Evolutionary conservation across 2,888 invertebrate genomes (phyloP), one percentile per base, ranked within the genome.

Genomic region (Allophyes oxyacanthae): DNA sequence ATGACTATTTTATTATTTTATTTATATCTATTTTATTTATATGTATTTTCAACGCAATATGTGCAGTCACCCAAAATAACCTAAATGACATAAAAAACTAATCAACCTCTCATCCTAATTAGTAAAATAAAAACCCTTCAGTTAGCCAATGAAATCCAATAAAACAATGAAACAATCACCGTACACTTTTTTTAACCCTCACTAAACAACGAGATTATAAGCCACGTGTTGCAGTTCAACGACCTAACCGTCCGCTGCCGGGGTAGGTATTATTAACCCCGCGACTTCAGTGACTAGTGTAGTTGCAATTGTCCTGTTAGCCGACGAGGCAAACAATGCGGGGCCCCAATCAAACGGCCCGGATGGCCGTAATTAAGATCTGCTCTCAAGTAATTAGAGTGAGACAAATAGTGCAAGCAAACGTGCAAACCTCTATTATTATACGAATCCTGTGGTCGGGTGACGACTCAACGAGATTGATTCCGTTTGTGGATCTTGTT

Each of bases 331-430:
- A 91, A 91, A 91, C 90, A 91, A 88, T 86, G 87, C 83, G 82
- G 82, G 82, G 78, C 61, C 78, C 85, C 88, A 90, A 90, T 91
- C 89, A 87, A 86, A 86, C 83, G 75, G 71, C 76, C 83, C 90
- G 91, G 90, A 92, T 89, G 90, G 78, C 77, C 74, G 89, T 89
- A 91, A 92, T 91, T 90, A 92, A 92, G 90, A 90, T 81, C 88
- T 56, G 63, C 72, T 83, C 82, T 83, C 82, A 84, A 89, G 86
- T 88, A 87, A 88, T 90, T 90, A 83, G 81, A 85, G 79, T 79
- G 83, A 83, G 78, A 80, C 83, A 84, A 81, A 81, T 82, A 81
- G 77, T 74, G 77, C 71, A 56, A 71, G 74, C 72, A 73, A 76
- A 76, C 71, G 67, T 74, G 69, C 65, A 66, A 71, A 66, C 64